Conservation (phyloP, 2,113 vertebrate species). For the Anthoscopus minutus region DNA sequence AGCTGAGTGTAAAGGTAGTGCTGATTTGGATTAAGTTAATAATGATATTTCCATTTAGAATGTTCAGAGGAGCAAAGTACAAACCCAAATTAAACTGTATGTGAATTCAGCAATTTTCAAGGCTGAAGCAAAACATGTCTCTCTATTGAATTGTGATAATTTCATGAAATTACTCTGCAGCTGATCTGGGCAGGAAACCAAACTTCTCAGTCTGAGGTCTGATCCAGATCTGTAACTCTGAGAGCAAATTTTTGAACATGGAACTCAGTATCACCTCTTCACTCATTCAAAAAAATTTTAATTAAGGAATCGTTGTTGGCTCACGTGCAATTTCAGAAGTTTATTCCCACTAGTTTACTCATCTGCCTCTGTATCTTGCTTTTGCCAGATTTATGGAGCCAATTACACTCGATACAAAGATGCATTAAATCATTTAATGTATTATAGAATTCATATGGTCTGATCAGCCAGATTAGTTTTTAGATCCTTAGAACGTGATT, state of each 20-base stretch:
- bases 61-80: neutral
- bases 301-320: neutral
- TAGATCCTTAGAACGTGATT: neutral
- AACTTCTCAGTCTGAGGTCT: neutral
- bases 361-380: neutral
- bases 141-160: neutral
- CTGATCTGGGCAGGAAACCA: slow-evolving; percentile 25
- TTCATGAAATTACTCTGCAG: neutral
- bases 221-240: neutral
- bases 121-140: neutral
- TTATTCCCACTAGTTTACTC: neutral
- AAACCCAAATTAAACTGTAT: neutral
- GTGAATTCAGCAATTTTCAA: neutral
- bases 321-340: neutral
- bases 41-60: neutral
- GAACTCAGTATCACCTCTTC: neutral
- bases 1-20: neutral
- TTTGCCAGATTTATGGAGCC: neutral
- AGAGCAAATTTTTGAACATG: neutral
- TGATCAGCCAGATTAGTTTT: neutral
- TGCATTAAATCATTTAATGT: neutral
- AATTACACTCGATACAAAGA: neutral
- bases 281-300: neutral
- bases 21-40: neutral
- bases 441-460: neutral